phyloP scores from a whole-genome alignment of 1,140 invertebrate genomes.

The Lepidurus couesii region DNA sequence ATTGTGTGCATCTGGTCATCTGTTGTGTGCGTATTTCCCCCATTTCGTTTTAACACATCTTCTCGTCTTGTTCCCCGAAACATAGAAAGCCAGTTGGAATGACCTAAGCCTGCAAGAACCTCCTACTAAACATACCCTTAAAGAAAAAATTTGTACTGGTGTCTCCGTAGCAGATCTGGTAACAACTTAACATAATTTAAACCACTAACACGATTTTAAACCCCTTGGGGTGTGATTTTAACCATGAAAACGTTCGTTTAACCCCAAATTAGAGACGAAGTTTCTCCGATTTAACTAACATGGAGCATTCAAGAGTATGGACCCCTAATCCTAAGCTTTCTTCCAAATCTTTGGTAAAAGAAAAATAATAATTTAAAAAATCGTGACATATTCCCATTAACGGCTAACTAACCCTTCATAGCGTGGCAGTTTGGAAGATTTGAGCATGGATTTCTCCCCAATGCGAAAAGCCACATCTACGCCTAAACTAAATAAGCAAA shows the following conservation, averaged over 20 bases:
- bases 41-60: background rate
- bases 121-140: conserved; percentile 6
- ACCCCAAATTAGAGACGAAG: background rate
- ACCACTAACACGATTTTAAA: background rate
- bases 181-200: background rate
- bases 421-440: background rate
- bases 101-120: conserved; percentile 18
- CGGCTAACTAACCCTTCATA: background rate
- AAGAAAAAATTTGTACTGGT: background rate
- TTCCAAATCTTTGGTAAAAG: background rate
- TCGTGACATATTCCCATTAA: background rate
- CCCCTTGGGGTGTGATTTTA: background rate
- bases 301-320: background rate
- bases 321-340: background rate
- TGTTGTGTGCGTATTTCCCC: no score
- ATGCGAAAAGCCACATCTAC: background rate
- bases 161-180: conserved; percentile 1
- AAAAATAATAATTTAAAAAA: background rate
- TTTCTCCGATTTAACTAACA: conserved; percentile 11
- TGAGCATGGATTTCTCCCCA: background rate
- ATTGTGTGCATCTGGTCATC: no score
- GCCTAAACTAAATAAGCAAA: conserved; percentile 3
- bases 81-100: conserved; percentile 19
- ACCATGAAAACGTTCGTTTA: background rate
- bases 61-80: background rate